Evolutionary conservation across 2,888 invertebrate species (phyloP), one percentile per base, ranked within the genome.

Genomic region (Parthenolecanium corni): DNA sequence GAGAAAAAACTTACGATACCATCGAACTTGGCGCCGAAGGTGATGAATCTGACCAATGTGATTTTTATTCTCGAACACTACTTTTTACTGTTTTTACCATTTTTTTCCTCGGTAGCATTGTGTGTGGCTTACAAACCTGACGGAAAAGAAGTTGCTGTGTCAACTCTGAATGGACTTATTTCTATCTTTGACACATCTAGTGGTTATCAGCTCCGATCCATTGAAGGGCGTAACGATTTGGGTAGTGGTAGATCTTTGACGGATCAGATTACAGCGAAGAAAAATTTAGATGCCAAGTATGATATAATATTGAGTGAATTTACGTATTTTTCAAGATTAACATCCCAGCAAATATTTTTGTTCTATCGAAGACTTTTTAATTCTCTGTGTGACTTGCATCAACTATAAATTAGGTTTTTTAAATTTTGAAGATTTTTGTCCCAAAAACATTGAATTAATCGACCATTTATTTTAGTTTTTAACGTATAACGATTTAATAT

Each of bases 91-190:
- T 16, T 53, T 53, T 53, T 31, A 24, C 52, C 14, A 2, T 44
- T 24, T 40, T 6, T 18, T 1, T 9, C 12, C 58, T 57, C 42
- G n/a, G 25, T 68, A 77, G 92, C 85, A 0, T 74, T 94, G 44
- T 85, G 84, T 67, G 86, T 96, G 0, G 80, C 82, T 0, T 94
- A 89, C 72, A 84, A 88, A 69, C 95, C 96, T 0, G 89, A 90
- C 71, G 97, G 97, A 0, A 81, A 85, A 70, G 87, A 95, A 79
- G 79, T 98, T 18, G 95, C 96, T 1, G 93, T 94, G 0, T 86
- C 94, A 0, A 90, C 93, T 0, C 74, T 97, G 18, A 89, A 92
- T 73, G 91, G 91, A 0, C 84, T 84, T 69, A 88, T 96, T 68
- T 78, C 83, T 0, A 81, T 91, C 69, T 93, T 91, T 71, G 81